Conservation (phyloP, 2,888 invertebrate genomes). For the Drosophila prolongata region DNA sequence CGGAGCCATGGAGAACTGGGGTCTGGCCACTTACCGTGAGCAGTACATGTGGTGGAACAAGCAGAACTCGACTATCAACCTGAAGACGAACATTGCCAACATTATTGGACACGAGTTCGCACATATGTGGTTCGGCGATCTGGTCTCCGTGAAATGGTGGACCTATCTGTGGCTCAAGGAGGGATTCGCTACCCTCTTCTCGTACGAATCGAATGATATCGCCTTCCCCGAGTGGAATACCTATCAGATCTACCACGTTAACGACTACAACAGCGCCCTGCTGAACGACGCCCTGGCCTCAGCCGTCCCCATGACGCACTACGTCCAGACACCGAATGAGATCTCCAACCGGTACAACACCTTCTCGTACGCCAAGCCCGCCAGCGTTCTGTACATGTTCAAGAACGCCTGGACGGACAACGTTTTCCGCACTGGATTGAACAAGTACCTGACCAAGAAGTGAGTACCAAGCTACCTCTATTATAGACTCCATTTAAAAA, state of each 20-base stretch:
- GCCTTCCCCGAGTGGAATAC: constrained; percentile 88
- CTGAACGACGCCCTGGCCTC: constrained; percentile 52
- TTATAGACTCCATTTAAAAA: no score
- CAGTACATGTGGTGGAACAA: constrained; percentile 79
- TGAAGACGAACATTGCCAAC: constrained; percentile 84
- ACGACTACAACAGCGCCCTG: constrained; percentile 86
- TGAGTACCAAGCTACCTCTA: constrained; percentile 43
- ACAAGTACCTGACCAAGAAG: constrained; percentile 63
- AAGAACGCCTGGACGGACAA: constrained; percentile 67
- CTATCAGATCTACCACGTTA: constrained; percentile 89
- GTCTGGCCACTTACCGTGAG: constrained; percentile 88
- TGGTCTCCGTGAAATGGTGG: constrained; percentile 90
- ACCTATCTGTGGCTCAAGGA: constrained; percentile 90
- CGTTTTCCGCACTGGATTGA: constrained; percentile 62
- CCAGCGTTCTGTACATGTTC: constrained; percentile 67
- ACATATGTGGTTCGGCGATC: constrained; percentile 93
- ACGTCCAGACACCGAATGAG: constrained; percentile 92
- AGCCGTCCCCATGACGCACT: constrained; percentile 88
- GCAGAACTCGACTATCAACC: constrained; percentile 67
- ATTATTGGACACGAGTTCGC: constrained; percentile 87
- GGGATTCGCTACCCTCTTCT: constrained; percentile 86
- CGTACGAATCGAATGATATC: constrained; percentile 76
- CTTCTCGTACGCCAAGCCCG: constrained; percentile 92
- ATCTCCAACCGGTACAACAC: constrained; percentile 92
- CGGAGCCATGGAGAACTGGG: constrained; percentile 98